phyloP scores from a whole-genome alignment of 2,888 invertebrate species.

The Athetis lepigone region DNA sequence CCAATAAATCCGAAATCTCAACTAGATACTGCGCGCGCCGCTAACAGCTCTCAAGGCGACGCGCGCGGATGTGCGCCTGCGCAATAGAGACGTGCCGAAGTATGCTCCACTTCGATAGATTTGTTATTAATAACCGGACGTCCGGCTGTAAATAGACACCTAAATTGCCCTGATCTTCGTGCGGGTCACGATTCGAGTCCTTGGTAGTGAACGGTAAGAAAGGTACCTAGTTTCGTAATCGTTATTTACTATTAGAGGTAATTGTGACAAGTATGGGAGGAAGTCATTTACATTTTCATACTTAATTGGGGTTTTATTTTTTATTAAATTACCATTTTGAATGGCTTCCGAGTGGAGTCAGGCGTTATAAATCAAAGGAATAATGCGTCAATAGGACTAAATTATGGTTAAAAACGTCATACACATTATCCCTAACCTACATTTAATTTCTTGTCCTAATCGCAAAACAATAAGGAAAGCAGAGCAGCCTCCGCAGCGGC shows the following conservation, averaged over 20 bases:
- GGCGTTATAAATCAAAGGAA: conserved; percentile 14
- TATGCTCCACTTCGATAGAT: conserved; percentile 63
- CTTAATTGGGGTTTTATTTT: conserved; percentile 22
- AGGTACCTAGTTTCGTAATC: conserved; percentile 18
- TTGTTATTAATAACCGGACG: conserved; percentile 60
- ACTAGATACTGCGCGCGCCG: conserved; percentile 41
- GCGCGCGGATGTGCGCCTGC: conserved; percentile 66
- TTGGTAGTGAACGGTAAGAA: conserved; percentile 37
- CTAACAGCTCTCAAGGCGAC: conserved; percentile 71
- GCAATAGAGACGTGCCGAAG: conserved; percentile 54
- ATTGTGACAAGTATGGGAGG: conserved; percentile 26
- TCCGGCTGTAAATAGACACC: conserved; percentile 56
- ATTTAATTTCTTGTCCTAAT: conserved; percentile 17
- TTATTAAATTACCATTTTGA: conserved; percentile 15
- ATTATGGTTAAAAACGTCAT: not conserved
- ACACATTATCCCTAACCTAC: conserved; percentile 6
- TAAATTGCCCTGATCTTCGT: conserved; percentile 46
- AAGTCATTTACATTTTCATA: conserved; percentile 39
- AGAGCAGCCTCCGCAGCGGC: conserved; percentile 47
- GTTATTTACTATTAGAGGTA: conserved; percentile 29
- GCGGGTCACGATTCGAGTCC: conserved; percentile 43
- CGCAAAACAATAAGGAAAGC: conserved; percentile 43
- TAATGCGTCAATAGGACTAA: conserved; percentile 19
- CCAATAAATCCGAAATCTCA: conserved; percentile 49
- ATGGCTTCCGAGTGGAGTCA: conserved; percentile 17